Evolutionary conservation across 2,797 vertebrate genomes (phyloP), one percentile per base, ranked within the genome.

Genomic region (Hemitrygon akajei): DNA sequence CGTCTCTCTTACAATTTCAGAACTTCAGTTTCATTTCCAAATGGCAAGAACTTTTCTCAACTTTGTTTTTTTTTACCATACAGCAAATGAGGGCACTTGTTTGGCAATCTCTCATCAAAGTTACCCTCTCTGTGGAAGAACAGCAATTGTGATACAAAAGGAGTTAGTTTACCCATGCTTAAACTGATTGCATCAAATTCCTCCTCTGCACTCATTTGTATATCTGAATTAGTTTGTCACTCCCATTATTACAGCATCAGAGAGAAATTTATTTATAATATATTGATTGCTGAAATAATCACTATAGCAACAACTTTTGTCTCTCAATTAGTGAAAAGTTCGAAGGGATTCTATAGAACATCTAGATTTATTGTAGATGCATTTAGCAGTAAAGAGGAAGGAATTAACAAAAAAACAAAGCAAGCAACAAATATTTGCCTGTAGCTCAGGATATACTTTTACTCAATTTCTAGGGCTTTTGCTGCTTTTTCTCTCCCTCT

Each of bases 1-100:
- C 96, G 96, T 96, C 95, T 93, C 95, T 96, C 96, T 96, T 96
- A 95, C 95, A 95, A 96, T 96, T 97, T 97, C 96, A 95, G 87
- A 95, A 95, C 95, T 95, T 95, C 95, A 37, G 71, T 73, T 76
- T 56, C 47, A 56, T 76, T 93, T 75, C 37, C 73, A 76, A 73
- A 58, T 93, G 69, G 47, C 30, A 14, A 20, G 73, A 93, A 93
- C 40, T 93, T 93, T 93, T 76, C 91, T 14, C 66, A 93, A 18
- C 27, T 6, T 76, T 58, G 37, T 3, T n/a, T 5, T 9, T n/a
- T 16, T 18, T 25, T 22, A 75, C 30, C 14, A 58, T 40, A 56
- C 75, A 73, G 27, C 27, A 92, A 93, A 76, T 76, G 14, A n/a
- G 30, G 47, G 12, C 71, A 16, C 40, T 40, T 18, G 27, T 40